These are phyloP conservation scores for Lycophotia porphyrea DNA, from an alignment of 2,888 invertebrate species.

Conservation along the genomic window DNA sequence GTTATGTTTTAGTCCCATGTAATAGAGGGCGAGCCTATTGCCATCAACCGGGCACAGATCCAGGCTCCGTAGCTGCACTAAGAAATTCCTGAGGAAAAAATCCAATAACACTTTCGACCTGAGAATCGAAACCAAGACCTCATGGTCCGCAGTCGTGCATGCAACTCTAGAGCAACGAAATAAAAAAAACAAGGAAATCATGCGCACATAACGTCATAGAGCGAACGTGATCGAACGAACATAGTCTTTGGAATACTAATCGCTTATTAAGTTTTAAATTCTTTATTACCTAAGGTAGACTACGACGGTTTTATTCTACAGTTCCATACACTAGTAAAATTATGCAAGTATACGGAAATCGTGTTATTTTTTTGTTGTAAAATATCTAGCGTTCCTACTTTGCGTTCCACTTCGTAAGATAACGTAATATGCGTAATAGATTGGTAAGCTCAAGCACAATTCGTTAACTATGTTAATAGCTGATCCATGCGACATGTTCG, in stretches of 20 bases:
- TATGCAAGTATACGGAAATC: constrained; percentile 47
- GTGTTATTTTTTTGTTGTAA: constrained; percentile 5
- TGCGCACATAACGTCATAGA: constrained; percentile 38
- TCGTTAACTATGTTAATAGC: neutral
- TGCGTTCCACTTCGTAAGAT: neutral
- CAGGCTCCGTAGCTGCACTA: neutral
- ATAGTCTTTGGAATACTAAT: constrained; percentile 57
- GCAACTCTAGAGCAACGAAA: neutral
- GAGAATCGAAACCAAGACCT: neutral
- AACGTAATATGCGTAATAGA: neutral
- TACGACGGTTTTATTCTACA: constrained; percentile 25
- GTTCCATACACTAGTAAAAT: constrained; percentile 12
- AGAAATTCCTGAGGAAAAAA: neutral
- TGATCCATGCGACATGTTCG: no score
- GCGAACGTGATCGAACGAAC: constrained; percentile 43
- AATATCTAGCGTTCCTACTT: neutral
- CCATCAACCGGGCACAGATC: neutral
- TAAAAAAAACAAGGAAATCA: constrained; percentile 61
- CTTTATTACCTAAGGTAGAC: constrained; percentile 38
- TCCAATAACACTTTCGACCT: neutral
- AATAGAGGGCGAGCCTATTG: neutral
- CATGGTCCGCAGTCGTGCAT: neutral
- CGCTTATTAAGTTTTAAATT: constrained; percentile 35
- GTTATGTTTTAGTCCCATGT: no score
- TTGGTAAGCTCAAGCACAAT: neutral